Evolutionary conservation across 1,140 invertebrate genomes (phyloP), one percentile per base, ranked within the genome.

Genomic region (Dolichoris vasculosae): DNA sequence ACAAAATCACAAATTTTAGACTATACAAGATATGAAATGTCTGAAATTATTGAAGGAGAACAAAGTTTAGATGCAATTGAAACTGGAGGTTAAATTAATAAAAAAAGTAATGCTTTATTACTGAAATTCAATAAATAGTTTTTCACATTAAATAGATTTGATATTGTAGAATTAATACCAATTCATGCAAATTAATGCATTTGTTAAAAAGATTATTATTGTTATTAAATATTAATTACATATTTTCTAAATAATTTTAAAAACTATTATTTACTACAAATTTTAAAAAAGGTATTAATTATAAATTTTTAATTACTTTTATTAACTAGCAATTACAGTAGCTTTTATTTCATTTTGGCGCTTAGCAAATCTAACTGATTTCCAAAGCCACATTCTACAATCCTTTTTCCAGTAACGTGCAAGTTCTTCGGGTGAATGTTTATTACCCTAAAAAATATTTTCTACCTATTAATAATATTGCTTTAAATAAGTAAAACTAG

Each of bases 11-110:
- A 95, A 90, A 92, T 98, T 46, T 80, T 97, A n/a, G 97, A 98
- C 91, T 99, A 97, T 93, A 94, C 96, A 84, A 94, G 97, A 73
- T 98, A 96, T 92, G 97, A 98, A 92, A 97, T 97, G 92, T 97
- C 97, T 11, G 96, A 97, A 91, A 87, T 71, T 9, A n/a, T 91
- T 8, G 87, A 91, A 43, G 85, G 88, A 67, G 93, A 94, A 76
- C 93, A 95, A 85, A 92, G 93, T 7, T 89, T 96, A 79, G 94
- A 95, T 59, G 93, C 92, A 46, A 92, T 95, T 46, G 95, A 95
- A 92, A 96, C 94, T 84, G 94, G 95, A 89, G 95, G 95, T 89
- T 95, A 93, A 93, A 81, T 51, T n/a, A 32, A 32, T 48, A 51
- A 48, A 4, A 71, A 79, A 76, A 78, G 38, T 64, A 76, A 77